phyloP scores from a whole-genome alignment of 2,113 vertebrate genomes.

The Pyrgilauda ruficollis region DNA sequence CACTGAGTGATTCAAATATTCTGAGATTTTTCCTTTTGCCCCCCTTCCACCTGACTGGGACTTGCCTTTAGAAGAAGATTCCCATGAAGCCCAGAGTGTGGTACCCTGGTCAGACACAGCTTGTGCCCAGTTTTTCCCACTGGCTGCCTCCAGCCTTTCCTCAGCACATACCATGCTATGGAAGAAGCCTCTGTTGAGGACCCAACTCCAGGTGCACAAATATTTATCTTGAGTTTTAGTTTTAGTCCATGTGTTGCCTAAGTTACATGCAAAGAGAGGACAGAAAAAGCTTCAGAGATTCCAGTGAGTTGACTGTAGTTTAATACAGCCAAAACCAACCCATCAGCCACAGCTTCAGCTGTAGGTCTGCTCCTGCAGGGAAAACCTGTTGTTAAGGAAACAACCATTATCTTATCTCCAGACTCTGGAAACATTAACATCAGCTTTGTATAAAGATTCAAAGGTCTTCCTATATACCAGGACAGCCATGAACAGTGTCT shows the following conservation, averaged over 20 bases:
- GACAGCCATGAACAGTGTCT: neutral
- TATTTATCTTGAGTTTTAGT: neutral
- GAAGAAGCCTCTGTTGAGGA: neutral
- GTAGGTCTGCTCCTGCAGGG: neutral
- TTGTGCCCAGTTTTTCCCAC: neutral
- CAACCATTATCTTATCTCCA: conserved; percentile 35
- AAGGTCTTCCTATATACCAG: neutral
- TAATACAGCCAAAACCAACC: neutral
- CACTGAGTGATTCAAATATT: neutral
- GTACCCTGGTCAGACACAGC: neutral
- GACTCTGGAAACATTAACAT: neutral
- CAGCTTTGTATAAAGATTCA: neutral
- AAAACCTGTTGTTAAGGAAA: conserved; percentile 7
- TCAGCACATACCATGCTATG: rapidly evolving
- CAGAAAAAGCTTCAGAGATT: neutral
- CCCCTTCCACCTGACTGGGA: neutral
- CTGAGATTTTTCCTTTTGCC: neutral
- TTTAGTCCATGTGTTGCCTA: neutral
- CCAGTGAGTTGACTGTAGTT: neutral
- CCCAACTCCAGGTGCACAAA: neutral
- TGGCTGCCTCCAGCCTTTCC: neutral
- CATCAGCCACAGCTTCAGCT: neutral
- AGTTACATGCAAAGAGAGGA: neutral
- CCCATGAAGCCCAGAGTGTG: neutral
- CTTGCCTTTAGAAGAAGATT: neutral